phyloP scores from a whole-genome alignment of 2,113 vertebrate species.

The Lepisosteus osseus region DNA sequence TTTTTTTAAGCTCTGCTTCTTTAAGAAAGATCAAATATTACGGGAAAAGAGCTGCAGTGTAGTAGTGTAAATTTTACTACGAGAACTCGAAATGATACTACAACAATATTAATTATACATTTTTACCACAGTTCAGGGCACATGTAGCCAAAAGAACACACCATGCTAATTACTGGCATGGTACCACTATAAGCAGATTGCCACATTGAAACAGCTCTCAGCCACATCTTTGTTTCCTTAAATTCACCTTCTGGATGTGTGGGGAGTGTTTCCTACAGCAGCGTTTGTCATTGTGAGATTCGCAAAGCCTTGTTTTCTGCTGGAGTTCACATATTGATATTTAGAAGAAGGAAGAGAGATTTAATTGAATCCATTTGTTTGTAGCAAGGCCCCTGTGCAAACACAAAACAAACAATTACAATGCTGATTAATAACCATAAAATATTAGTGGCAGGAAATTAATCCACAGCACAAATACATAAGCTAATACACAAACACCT shows the following conservation, averaged over 20 bases:
- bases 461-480: slow-evolving; percentile 15
- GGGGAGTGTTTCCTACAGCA: slow-evolving; percentile 26
- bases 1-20: too few species aligned
- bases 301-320: slow-evolving; percentile 40
- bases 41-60: too few species aligned
- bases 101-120: too few species aligned
- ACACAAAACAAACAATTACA: slow-evolving; percentile 65
- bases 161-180: too few species aligned
- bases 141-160: too few species aligned
- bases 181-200: too few species aligned
- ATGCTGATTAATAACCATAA: slow-evolving; percentile 61
- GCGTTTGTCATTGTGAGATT: slow-evolving; percentile 41
- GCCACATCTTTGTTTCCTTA: slow-evolving; percentile 5
- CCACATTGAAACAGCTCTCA: too few species aligned
- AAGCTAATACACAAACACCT: slow-evolving; percentile 6
- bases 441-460: slow-evolving; percentile 44
- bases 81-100: too few species aligned
- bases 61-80: too few species aligned
- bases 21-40: too few species aligned
- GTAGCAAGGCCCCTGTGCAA: slow-evolving; percentile 57
- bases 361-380: slow-evolving; percentile 66
- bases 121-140: too few species aligned
- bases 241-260: slow-evolving; percentile 39
- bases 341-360: slow-evolving; percentile 45
- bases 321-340: slow-evolving; percentile 45